Conservation (phyloP, 2,113 vertebrate species). For the Chlorocebus sabaeus region DNA sequence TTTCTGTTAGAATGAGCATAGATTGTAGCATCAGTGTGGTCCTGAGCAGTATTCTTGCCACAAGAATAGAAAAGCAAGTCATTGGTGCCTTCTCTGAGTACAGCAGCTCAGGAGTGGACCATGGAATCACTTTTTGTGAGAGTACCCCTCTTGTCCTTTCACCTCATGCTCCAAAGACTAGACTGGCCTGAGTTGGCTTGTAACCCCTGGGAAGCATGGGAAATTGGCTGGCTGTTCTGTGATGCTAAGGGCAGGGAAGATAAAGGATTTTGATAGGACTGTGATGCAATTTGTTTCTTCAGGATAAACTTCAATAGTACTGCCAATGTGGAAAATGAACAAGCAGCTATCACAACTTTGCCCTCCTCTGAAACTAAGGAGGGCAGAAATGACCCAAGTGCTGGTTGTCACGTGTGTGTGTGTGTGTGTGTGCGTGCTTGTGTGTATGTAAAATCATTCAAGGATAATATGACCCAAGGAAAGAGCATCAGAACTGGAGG, state of each 20-base stretch:
- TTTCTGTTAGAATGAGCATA: background rate
- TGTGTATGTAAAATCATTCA: background rate
- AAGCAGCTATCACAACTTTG: background rate
- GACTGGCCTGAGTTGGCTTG: background rate
- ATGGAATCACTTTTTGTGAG: background rate
- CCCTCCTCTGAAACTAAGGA: background rate
- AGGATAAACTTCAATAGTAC: background rate
- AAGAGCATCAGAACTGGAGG: background rate
- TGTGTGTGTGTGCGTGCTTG: too few species aligned
- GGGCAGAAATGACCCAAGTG: background rate
- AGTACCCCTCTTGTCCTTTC: background rate
- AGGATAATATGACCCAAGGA: background rate
- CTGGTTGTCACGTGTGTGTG: background rate
- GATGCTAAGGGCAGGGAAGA: background rate
- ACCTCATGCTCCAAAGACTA: background rate
- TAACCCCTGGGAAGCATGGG: background rate
- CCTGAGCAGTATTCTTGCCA: background rate
- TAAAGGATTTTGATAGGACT: background rate
- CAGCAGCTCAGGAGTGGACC: background rate
- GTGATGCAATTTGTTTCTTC: background rate
- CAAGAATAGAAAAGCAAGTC: background rate
- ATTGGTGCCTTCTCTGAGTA: background rate
- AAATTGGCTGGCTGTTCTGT: background rate
- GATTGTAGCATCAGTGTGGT: background rate
- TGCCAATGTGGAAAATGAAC: background rate